Conservation (phyloP, 1,140 invertebrate species). For the Anthonomus grandis region DNA sequence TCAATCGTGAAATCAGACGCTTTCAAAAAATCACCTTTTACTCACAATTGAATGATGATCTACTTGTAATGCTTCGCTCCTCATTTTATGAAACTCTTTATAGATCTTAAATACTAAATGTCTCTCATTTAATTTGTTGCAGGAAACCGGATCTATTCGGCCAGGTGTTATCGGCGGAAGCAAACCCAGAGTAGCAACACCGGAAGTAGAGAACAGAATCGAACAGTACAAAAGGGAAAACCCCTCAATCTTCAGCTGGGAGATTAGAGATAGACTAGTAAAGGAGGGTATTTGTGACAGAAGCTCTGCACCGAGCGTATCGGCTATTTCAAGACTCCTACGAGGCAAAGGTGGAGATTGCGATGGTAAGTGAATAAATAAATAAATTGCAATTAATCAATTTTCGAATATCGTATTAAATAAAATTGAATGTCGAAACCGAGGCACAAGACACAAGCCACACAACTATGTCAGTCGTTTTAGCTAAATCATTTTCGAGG, state of each 20-base stretch:
- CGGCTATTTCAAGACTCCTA: constrained; percentile 80
- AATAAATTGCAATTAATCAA: neutral
- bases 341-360: constrained; percentile 67
- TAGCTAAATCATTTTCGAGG: too few relatives aligned
- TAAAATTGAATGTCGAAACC: too few relatives aligned
- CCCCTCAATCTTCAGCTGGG: constrained; percentile 88
- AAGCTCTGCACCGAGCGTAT: constrained; percentile 75
- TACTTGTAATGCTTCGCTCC: neutral
- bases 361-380: constrained; percentile 40
- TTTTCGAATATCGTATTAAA: neutral
- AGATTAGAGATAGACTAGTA: constrained; percentile 81
- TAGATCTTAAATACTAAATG: neutral
- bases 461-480: too few relatives aligned
- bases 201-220: constrained; percentile 78
- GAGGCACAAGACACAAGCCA: too few relatives aligned
- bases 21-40: too few relatives aligned
- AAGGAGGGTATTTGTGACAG: constrained; percentile 80
- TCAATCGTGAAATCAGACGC: too few relatives aligned
- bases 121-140: constrained; percentile 27
- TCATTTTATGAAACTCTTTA: neutral
- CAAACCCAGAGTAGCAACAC: constrained; percentile 73
- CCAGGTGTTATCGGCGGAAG: constrained; percentile 79
- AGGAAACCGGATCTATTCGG: constrained; percentile 79
- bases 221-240: constrained; percentile 84
- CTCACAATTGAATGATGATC: too few relatives aligned